Percentiles rank a stretch among this genome's conserved stretches.
phyloP scores from a whole-genome alignment of 30 jellyfish, hydroid and myxozoan species.

The Rhopilema esculentum region DNA sequence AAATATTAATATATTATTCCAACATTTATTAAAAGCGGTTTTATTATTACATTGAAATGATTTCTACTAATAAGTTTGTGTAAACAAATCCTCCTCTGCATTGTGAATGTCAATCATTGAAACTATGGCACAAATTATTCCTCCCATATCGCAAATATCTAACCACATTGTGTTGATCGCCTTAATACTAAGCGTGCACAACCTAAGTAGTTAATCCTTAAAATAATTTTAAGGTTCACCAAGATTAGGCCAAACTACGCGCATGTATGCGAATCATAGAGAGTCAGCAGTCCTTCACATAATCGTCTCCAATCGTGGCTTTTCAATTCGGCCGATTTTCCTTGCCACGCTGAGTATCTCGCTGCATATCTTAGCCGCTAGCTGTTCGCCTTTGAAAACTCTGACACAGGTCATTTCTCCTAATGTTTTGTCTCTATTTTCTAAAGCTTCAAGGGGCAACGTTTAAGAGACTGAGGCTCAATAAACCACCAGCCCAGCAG shows the following conservation, averaged over 20 bases:
- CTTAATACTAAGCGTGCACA: conserved; percentile 66
- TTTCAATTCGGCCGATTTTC: conserved; percentile 24
- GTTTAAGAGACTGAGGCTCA: not conserved
- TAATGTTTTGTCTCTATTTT: not conserved
- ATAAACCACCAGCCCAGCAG: not conserved
- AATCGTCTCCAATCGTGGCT: conserved; percentile 60
- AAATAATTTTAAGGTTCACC: conserved; percentile 69
- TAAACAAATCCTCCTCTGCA: conserved; percentile 59
- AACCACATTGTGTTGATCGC: conserved; percentile 71
- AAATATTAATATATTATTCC: conserved; percentile 56
- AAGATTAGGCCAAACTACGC: conserved; percentile 52
- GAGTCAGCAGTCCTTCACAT: conserved; percentile 29
- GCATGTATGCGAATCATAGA: conserved; percentile 8
- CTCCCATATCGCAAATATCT: conserved; percentile 61
- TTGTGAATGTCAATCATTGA: conserved; percentile 48
- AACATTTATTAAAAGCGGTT: conserved; percentile 70
- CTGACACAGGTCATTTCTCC: not conserved
- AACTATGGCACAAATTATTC: conserved; percentile 51
- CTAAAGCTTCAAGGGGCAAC: not conserved
- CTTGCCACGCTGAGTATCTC: conserved; percentile 43
- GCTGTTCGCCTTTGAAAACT: conserved; percentile 23
- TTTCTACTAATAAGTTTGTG: conserved; percentile 58
- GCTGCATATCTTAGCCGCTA: conserved; percentile 29
- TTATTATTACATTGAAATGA: conserved; percentile 54
- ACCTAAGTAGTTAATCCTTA: conserved; percentile 56